Conservation (phyloP, 2,888 invertebrate species). For the Gryllus longicercus region DNA sequence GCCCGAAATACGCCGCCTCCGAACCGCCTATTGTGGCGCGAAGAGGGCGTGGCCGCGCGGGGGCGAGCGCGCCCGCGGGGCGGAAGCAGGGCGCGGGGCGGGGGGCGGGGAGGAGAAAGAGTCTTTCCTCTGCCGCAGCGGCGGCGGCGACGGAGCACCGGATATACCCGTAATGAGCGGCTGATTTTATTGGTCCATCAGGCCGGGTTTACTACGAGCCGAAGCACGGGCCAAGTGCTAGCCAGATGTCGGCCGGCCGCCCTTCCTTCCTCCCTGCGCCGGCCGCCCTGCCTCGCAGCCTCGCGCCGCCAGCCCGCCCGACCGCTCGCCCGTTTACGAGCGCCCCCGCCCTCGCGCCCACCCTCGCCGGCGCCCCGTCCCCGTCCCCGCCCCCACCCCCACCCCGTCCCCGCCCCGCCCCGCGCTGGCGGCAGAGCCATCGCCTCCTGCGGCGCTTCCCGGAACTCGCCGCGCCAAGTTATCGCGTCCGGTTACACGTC, state of each 20-base stretch:
- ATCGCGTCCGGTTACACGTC: constrained; percentile 3
- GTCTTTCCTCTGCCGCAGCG: not conserved
- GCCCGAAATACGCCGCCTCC: no score
- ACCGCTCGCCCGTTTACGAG: not conserved
- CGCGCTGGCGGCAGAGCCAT: not conserved
- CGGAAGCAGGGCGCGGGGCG: no score
- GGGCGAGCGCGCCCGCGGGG: no score
- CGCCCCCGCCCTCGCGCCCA: not conserved
- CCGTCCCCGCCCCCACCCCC: not conserved
- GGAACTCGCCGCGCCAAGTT: not conserved
- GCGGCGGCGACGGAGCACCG: not conserved
- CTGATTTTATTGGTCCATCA: constrained; percentile 17
- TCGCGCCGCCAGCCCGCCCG: not conserved
- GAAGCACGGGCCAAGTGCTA: constrained; percentile 17
- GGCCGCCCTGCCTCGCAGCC: not conserved
- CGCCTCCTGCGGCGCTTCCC: not conserved
- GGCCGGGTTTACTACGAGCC: constrained; percentile 17
- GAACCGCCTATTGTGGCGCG: no score
- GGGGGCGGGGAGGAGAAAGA: not conserved
- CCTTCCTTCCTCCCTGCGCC: not conserved
- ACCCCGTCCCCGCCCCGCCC: not conserved
- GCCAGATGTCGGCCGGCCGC: not conserved
- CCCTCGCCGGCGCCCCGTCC: not conserved
- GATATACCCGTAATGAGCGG: constrained; percentile 8
- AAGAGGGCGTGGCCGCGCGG: no score